A percentile compares a stretch with the other conserved stretches of the same genome.
phyloP scores from a whole-genome alignment of 2,888 invertebrate genomes.

The Amphipoea oculea region DNA sequence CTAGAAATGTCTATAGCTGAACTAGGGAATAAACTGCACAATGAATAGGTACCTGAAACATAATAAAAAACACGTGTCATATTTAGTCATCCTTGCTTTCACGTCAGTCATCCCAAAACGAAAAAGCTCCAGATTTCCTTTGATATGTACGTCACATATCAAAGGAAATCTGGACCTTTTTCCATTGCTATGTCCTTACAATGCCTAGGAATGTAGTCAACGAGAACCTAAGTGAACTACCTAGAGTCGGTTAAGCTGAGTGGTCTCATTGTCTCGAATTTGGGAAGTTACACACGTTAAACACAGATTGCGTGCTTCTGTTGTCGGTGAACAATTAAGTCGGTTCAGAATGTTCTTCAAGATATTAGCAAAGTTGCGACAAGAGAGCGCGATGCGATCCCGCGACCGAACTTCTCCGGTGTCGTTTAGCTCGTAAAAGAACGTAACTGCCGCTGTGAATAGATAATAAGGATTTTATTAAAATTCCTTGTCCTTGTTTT shows the following conservation, averaged over 20 bases:
- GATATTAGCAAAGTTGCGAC: slow-evolving; percentile 83
- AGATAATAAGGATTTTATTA: slow-evolving; percentile 90
- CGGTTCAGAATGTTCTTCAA: slow-evolving; percentile 76
- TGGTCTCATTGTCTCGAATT: slow-evolving; percentile 55
- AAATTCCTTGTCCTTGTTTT: slow-evolving; percentile 89
- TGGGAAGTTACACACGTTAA: slow-evolving; percentile 62
- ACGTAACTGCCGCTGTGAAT: slow-evolving; percentile 87
- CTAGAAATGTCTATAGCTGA: slow-evolving; percentile 31
- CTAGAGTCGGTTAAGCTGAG: slow-evolving; percentile 45
- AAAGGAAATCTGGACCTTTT: too few species aligned
- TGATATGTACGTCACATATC: not conserved
- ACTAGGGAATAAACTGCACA: slow-evolving; percentile 1
- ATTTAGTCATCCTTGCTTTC: slow-evolving; percentile 12
- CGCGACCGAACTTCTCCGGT: slow-evolving; percentile 79
- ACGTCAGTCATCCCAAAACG: not conserved
- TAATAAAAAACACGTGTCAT: slow-evolving; percentile 1
- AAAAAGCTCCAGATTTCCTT: slow-evolving; percentile 19
- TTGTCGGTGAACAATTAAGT: slow-evolving; percentile 78
- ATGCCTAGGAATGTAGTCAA: slow-evolving; percentile 28
- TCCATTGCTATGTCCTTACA: not conserved
- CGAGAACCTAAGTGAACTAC: slow-evolving; percentile 38
- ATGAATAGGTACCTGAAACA: not conserved
- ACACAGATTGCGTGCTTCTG: slow-evolving; percentile 68
- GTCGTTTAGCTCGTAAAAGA: slow-evolving; percentile 86
- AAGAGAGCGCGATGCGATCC: slow-evolving; percentile 76